Percentiles rank a stretch among this genome's conserved stretches.
These are phyloP conservation scores for Ligdia adustata DNA, from an alignment of 2,888 invertebrate species.

Conservation along the genomic window DNA sequence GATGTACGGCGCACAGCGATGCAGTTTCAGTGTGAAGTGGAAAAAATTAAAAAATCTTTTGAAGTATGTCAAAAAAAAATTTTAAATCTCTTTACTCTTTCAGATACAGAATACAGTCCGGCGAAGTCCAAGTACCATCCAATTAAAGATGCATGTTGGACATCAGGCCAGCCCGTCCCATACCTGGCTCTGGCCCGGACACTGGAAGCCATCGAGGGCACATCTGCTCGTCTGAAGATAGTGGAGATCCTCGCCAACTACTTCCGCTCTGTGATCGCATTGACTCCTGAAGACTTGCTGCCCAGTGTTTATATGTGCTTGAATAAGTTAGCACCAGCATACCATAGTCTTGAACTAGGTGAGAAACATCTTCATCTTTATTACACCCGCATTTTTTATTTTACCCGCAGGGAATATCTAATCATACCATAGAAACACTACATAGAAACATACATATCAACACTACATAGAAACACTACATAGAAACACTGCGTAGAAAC, in stretches of 20 bases:
- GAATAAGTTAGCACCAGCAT: conserved; percentile 98
- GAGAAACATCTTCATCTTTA: conserved; percentile 34
- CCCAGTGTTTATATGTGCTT: conserved; percentile 96
- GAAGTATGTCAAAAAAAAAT: too few species aligned
- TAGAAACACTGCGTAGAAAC: too few species aligned
- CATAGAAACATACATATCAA: too few species aligned
- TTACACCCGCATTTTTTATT: neutral
- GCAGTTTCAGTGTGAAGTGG: too few species aligned
- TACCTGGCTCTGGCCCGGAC: conserved; percentile 96
- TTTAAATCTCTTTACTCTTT: neutral
- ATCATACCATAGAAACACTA: too few species aligned
- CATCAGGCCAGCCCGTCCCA: conserved; percentile 90
- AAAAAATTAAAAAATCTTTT: too few species aligned
- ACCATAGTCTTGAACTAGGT: conserved; percentile 89
- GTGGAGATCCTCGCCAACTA: conserved; percentile 96
- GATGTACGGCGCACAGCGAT: too few species aligned
- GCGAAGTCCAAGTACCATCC: conserved; percentile 90
- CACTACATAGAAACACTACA: too few species aligned
- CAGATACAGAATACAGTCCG: conserved; percentile 87
- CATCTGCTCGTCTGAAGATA: conserved; percentile 93
- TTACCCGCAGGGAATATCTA: too few species aligned
- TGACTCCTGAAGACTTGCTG: conserved; percentile 95
- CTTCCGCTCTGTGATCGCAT: conserved; percentile 92
- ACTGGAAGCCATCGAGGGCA: conserved; percentile 94
- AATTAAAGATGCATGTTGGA: conserved; percentile 92